Conservation (phyloP, 2,888 invertebrate genomes). For the Nephrotoma guestfalica region DNA sequence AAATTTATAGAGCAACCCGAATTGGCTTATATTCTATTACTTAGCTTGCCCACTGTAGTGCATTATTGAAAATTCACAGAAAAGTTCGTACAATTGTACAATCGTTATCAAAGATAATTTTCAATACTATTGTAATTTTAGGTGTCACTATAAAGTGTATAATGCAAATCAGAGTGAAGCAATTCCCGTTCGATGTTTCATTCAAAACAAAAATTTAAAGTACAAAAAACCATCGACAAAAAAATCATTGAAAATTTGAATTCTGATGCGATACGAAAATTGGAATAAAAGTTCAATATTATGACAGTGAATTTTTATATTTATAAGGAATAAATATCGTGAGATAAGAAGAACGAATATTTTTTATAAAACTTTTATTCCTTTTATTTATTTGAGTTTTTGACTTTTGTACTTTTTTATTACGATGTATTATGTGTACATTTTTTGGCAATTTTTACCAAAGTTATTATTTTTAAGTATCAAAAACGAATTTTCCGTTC, state of each 20-base stretch:
- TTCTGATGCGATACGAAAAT: background rate
- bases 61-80: too few species aligned
- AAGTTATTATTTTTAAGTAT: background rate
- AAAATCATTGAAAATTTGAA: background rate
- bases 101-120: too few species aligned
- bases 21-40: too few species aligned
- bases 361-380: background rate
- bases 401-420: background rate
- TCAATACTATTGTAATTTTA: too few species aligned
- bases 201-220: background rate
- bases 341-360: background rate
- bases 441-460: background rate
- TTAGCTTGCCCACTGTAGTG: too few species aligned
- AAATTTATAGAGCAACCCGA: too few species aligned
- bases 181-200: background rate
- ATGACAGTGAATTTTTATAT: background rate
- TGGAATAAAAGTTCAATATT: background rate
- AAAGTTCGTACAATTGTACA: too few species aligned
- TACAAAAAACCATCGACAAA: background rate
- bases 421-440: background rate
- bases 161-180: background rate
- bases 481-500: background rate
- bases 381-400: background rate
- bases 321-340: background rate
- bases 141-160: too few species aligned